Base-by-base conservation (phyloP, 1,140 invertebrate species). In the Aphidius ervi region DNA sequence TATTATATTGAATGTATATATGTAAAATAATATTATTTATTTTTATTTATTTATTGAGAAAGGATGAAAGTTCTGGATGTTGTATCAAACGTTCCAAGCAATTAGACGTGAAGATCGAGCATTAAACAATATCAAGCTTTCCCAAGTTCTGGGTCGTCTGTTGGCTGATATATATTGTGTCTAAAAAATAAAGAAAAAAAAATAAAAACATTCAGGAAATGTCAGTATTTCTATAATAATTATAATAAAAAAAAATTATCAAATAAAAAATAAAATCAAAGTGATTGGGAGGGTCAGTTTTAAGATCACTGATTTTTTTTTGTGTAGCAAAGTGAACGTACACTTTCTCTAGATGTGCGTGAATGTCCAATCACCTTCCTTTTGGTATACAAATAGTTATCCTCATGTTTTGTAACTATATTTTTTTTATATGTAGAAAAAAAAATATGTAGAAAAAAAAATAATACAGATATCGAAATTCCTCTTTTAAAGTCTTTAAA, bases 121-220 rank as follows among this genome's bases (percentile, higher is more conserved):
- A 45, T 49, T 10, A 56, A 10, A 39, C 9, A 31, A 43, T 46
- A 42, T 10, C 16, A 40, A 64, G 70, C 74, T 76, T 76, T 76
- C 74, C 63, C 70, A 67, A 72, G 72, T 76, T 76, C 73, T 75
- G 71, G 74, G 73, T 76, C 74, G 76, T 63, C 68, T 64, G 64
- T 65, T 74, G 68, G 67, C 55, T 61, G 55, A 63, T n/a, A 54
- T n/a, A 54, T 43, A 69, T 70, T 67, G 63, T 59, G 65, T 67
- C 65, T 62, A 49, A 48, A 46, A 50, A 47, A 48, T 45, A 16
- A 61, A 46, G 46, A 20, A 9, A 47, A 16, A 16, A 16, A 0
- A 16, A 16, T 16, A 16, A 16, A 16, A 16, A 0, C 16, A 23
- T 50, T 56, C 54, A 43, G 49, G 60, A 57, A 55, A 47, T 42